Percentiles rank a stretch among this genome's conserved stretches.
Conservation (phyloP, 2,797 vertebrate species). For the Anolis apletophallus region DNA sequence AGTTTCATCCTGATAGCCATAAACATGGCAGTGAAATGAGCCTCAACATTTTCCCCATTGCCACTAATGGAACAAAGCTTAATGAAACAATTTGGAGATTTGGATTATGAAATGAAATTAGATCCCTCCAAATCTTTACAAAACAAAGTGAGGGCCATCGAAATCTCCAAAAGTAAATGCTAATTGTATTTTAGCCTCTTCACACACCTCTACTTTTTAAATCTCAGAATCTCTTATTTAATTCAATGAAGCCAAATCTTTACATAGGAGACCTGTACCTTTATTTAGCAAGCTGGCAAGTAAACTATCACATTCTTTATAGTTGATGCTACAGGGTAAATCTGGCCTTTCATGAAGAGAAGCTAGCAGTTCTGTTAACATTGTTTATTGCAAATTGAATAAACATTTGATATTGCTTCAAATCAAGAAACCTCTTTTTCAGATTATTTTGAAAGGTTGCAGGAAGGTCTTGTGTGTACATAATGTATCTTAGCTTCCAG, state of each 20-base stretch:
- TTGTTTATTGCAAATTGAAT: not conserved
- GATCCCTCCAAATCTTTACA: too few species aligned
- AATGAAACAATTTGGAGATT: too few species aligned
- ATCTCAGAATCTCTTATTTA: constrained; percentile 1
- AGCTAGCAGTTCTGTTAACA: not conserved
- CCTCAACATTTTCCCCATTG: too few species aligned
- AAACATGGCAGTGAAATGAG: too few species aligned
- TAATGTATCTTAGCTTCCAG: not conserved
- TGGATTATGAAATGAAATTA: not conserved
- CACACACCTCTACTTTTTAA: not conserved
- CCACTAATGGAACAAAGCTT: too few species aligned
- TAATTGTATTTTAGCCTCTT: too few species aligned
- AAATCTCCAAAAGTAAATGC: too few species aligned
- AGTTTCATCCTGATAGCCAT: too few species aligned
- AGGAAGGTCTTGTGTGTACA: not conserved
- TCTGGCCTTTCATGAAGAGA: not conserved
- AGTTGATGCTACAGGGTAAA: not conserved
- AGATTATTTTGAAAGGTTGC: constrained; percentile 2
- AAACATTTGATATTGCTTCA: not conserved
- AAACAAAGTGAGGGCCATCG: too few species aligned
- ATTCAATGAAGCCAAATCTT: not conserved
- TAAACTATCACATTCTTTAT: not conserved
- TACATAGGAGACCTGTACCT: not conserved
- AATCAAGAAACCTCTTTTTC: not conserved
- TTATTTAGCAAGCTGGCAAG: not conserved